Evolutionary conservation across 1,140 invertebrate species (phyloP).

Genomic region (Epicauta chinensis): DNA sequence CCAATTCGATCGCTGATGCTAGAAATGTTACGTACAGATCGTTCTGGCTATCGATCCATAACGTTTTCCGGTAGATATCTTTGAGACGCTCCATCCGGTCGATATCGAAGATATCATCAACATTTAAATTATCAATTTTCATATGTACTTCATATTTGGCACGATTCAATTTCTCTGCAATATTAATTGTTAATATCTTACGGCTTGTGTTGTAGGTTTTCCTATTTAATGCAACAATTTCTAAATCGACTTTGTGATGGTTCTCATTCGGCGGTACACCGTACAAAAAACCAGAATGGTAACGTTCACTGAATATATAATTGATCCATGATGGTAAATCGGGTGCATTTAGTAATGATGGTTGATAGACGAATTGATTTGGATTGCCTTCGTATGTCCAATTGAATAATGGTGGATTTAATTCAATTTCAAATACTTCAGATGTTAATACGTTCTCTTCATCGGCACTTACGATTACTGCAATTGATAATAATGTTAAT

Average conservation of each 20-base stretch:
- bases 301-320: conserved; percentile 68
- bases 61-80: conserved; percentile 63
- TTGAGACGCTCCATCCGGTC: conserved; percentile 62
- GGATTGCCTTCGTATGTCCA: conserved; percentile 59
- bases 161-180: conserved; percentile 58
- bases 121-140: conserved; percentile 84
- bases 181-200: conserved; percentile 56
- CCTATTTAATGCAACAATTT: conserved; percentile 69
- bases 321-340: conserved; percentile 80
- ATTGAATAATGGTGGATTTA: conserved; percentile 59
- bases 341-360: conserved; percentile 61
- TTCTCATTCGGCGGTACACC: conserved; percentile 62
- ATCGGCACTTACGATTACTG: too few relatives aligned
- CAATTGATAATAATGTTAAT: too few relatives aligned
- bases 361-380: conserved; percentile 59
- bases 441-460: conserved; percentile 49
- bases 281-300: conserved; percentile 69
- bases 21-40: conserved; percentile 78
- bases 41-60: conserved; percentile 54
- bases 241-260: conserved; percentile 53
- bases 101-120: conserved; percentile 70
- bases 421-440: conserved; percentile 57
- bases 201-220: conserved; percentile 69
- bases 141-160: conserved; percentile 73
- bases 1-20: conserved; percentile 73